These are phyloP conservation scores for Diadromus collaris DNA, from an alignment of 2,888 invertebrate species.

Conservation along the genomic window DNA sequence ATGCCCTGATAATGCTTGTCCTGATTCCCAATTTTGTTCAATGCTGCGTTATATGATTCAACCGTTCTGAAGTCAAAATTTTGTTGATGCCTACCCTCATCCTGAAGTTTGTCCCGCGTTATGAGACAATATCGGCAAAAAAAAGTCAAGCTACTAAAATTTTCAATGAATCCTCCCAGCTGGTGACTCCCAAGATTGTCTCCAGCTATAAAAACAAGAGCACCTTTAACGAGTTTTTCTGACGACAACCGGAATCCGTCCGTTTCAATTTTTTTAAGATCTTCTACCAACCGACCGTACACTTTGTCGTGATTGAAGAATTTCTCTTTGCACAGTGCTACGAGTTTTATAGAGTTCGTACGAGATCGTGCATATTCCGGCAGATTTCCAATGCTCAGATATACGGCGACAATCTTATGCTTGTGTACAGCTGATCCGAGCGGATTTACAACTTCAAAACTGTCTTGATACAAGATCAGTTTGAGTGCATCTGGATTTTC, in stretches of 20 bases:
- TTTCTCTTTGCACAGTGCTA: too few species aligned
- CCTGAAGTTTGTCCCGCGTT: slow-evolving; percentile 10
- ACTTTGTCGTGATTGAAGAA: slow-evolving; percentile 59
- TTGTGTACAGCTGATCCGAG: slow-evolving; percentile 58
- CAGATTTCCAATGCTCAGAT: slow-evolving; percentile 59
- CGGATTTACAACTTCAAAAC: slow-evolving; percentile 15
- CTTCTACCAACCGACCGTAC: slow-evolving; percentile 58
- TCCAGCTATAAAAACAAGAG: slow-evolving; percentile 61
- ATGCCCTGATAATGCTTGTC: slow-evolving; percentile 31
- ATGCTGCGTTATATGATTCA: slow-evolving; percentile 36
- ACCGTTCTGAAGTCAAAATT: slow-evolving; percentile 47
- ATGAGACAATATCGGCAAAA: slow-evolving; percentile 65
- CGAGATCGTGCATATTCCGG: slow-evolving; percentile 54
- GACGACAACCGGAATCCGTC: slow-evolving; percentile 47
- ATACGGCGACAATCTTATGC: slow-evolving; percentile 62
- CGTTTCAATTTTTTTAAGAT: slow-evolving; percentile 58
- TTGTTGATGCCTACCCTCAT: background rate
- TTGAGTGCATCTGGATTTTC: slow-evolving; percentile 61
- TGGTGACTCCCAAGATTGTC: slow-evolving; percentile 65
- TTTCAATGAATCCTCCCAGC: slow-evolving; percentile 64
- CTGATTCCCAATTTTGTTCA: slow-evolving; percentile 26
- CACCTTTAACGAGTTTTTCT: slow-evolving; percentile 52
- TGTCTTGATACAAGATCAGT: slow-evolving; percentile 63
- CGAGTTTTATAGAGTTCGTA: slow-evolving; percentile 58
- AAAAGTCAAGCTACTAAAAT: slow-evolving; percentile 62